Base-by-base conservation (phyloP, 2,113 vertebrate species). In the Forbesichthys papilliferus region DNA sequence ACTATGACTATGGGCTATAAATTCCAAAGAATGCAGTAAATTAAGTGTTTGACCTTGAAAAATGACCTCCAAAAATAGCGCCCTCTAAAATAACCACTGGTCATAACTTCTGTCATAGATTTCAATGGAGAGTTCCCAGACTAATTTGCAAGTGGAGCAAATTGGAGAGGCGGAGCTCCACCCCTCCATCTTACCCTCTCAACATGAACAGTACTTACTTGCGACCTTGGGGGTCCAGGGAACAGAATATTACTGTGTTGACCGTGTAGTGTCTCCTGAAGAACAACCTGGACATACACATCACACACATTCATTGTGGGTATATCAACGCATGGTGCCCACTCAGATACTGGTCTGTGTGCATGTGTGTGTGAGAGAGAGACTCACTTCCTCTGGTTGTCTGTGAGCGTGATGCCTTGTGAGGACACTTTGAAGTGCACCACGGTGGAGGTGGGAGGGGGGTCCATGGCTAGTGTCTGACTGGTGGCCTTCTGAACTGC, bases 371-470 rank as follows among this genome's bases (percentile, higher is more conserved):
- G 48, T 27, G 18, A 57, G 52, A 58, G 57, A 48, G 59, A 67
- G 8, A 86, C 96, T 95, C 89, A 98, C 97, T 97, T 98, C 82
- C 97, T 93, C 88, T 98, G 96, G 87, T 98, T 98, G 92, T 98
- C 97, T 0, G 97, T 98, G 83, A 98, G 83, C 0, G 97, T 98
- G 90, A 98, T 97, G 68, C 97, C 97, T 81, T 98, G 97, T 0
- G 95, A 92, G 2, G 97, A 98, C 85, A 98, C 97, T 81, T 98
- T 98, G 87, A 98, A 98, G 88, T 98, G 97, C 58, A 98, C 97
- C 1, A 96, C 88, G 0, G 97, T 98, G 65, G 93, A 96, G 67
- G 91, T 4, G 0, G 94, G 91, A 0, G 93, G 90, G 0, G 95
- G 95, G 42, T 95, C 93, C 79, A 93, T 93, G 61, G 82, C 65